A percentile compares a stretch with the other conserved stretches of the same genome.
phyloP scores from a whole-genome alignment of 2,888 invertebrate species.

The Microplitis deprimator region DNA sequence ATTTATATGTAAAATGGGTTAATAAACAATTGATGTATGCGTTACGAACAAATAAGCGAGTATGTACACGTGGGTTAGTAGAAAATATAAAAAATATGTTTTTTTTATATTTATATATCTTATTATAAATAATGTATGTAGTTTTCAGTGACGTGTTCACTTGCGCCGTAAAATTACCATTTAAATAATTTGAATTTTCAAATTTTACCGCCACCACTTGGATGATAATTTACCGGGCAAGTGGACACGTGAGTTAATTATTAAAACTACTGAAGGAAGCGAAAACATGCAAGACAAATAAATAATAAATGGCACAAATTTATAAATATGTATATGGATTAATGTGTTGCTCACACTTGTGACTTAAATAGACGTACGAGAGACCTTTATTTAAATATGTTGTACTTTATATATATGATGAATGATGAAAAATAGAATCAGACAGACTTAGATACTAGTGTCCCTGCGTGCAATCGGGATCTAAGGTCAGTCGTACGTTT shows the following conservation, averaged over 20 bases:
- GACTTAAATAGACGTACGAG: not conserved
- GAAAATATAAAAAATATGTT: conserved; percentile 53
- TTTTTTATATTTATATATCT: conserved; percentile 25
- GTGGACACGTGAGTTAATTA: conserved; percentile 60
- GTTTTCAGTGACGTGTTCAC: not conserved
- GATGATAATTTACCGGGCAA: conserved; percentile 52
- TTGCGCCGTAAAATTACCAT: not conserved
- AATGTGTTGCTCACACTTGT: conserved; percentile 28
- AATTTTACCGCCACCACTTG: conserved; percentile 25
- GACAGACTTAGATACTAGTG: conserved; percentile 37
- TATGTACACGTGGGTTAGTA: conserved; percentile 71
- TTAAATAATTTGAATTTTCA: not conserved
- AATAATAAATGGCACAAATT: conserved; percentile 64
- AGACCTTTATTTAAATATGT: not conserved
- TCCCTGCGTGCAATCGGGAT: conserved; percentile 51
- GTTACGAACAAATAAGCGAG: conserved; percentile 71
- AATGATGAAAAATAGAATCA: no score
- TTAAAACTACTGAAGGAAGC: conserved; percentile 71
- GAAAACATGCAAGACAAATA: conserved; percentile 70
- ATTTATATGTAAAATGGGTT: conserved; percentile 58
- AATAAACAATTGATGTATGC: conserved; percentile 64
- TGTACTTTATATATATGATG: no score
- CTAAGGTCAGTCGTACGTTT: conserved; percentile 37
- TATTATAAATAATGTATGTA: conserved; percentile 16
- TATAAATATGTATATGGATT: conserved; percentile 45